These are phyloP conservation scores for Labroides dimidiatus DNA, from an alignment of 2,797 vertebrate genomes.

Conservation along the genomic window DNA sequence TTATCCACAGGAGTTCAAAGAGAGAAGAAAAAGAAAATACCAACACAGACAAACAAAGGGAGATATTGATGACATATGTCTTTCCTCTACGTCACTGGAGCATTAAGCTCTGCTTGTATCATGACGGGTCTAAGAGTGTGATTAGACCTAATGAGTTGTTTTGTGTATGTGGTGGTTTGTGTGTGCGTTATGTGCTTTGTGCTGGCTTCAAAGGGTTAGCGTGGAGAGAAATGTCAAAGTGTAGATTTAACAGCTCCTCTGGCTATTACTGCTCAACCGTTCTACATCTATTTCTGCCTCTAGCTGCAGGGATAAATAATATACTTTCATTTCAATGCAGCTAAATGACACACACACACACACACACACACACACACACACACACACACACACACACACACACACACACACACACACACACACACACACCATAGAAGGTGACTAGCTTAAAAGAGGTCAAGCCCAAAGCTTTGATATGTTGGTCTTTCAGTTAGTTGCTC, in stretches of 20 bases:
- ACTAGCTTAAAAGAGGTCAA: constrained; percentile 16
- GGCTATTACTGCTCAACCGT: constrained; percentile 41
- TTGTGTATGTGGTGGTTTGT: neutral
- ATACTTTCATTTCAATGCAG: constrained; percentile 34
- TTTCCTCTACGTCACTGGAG: constrained; percentile 1
- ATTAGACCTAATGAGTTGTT: constrained; percentile 48
- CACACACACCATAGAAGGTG: constrained; percentile 10
- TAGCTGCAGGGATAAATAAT: constrained; percentile 50
- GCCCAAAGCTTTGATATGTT: constrained; percentile 16
- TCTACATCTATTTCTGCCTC: constrained; percentile 47
- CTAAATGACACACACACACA: constrained; percentile 11
- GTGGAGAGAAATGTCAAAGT: constrained; percentile 44
- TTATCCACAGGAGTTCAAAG: constrained; percentile 6
- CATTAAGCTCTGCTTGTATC: constrained; percentile 7
- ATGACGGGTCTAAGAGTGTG: constrained; percentile 31
- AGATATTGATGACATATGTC: constrained; percentile 3
- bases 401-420: no score
- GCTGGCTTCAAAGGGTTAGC: constrained; percentile 29
- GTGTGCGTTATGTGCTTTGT: constrained; percentile 9
- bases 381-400: no score
- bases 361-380: no score
- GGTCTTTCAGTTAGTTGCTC: neutral
- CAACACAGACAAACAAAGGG: constrained; percentile 9
- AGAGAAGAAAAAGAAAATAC: constrained; percentile 9
- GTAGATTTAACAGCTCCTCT: constrained; percentile 46